These are phyloP conservation scores for Natrix natrix DNA, from an alignment of 2,797 vertebrate species.

Conservation along the genomic window DNA sequence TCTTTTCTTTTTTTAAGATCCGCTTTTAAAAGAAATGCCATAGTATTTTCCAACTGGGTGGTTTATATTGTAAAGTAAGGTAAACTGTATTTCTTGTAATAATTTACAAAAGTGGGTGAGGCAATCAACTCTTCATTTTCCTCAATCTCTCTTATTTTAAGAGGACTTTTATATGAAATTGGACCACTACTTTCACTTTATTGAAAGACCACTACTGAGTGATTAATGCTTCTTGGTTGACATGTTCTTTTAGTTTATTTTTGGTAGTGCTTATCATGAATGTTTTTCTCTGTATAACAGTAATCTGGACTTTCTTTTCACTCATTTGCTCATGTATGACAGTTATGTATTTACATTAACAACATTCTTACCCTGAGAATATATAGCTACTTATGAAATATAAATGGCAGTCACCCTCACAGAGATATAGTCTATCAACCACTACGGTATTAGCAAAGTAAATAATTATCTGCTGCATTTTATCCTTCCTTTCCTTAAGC, in stretches of 20 bases:
- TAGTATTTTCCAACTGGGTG: not conserved
- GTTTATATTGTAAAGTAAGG: not conserved
- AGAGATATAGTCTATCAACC: not conserved
- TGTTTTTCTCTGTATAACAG: not conserved
- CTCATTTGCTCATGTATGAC: not conserved
- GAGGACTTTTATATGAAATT: not conserved
- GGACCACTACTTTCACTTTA: not conserved
- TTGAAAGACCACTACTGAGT: not conserved
- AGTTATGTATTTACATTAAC: not conserved
- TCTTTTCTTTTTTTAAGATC: not conserved
- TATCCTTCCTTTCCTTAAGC: not conserved
- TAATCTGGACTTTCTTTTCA: not conserved
- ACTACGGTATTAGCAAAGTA: not conserved
- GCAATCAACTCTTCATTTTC: not conserved
- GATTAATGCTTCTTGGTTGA: not conserved
- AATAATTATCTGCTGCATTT: not conserved
- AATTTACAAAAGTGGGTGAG: not conserved
- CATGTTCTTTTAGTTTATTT: not conserved
- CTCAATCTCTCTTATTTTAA: not conserved
- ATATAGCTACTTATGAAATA: not conserved
- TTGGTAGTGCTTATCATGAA: not conserved
- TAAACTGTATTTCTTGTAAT: not conserved
- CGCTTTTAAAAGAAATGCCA: not conserved
- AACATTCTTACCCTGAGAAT: not conserved
- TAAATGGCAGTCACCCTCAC: not conserved